These are phyloP conservation scores for Turritopsis rubra DNA, from an alignment of 30 jellyfish, hydroid and myxozoan genomes.

Conservation along the genomic window DNA sequence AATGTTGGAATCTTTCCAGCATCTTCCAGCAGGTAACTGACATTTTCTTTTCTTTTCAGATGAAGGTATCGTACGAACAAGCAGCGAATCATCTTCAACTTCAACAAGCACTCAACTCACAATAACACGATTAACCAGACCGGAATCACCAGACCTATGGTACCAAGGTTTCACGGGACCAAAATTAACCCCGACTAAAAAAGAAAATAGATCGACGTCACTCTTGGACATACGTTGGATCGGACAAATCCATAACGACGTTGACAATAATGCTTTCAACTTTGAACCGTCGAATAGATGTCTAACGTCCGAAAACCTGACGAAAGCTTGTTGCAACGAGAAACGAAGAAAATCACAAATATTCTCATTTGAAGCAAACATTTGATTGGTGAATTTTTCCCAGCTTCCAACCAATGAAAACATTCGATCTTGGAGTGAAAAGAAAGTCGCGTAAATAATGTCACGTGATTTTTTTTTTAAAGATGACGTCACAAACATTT, in stretches of 20 bases:
- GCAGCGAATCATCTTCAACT: slow-evolving; percentile 9
- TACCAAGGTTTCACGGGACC: neutral
- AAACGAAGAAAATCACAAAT: neutral
- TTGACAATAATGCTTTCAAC: neutral
- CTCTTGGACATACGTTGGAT: neutral
- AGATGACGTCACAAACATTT: no score
- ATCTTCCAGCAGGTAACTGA: neutral
- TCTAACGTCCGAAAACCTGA: neutral
- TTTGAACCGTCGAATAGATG: neutral
- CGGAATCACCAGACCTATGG: neutral
- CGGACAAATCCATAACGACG: neutral
- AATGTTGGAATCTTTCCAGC: no score
- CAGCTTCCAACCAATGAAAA: neutral
- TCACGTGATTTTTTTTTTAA: no score
- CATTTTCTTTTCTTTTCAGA: neutral
- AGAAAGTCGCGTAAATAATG: no score
- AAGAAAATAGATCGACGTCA: neutral
- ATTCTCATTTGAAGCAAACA: neutral
- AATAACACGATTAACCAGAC: neutral
- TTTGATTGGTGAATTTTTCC: neutral
- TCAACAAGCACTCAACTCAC: neutral
- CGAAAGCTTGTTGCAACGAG: neutral
- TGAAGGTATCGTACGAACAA: slow-evolving; percentile 9
- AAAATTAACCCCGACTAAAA: neutral
- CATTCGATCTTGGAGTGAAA: neutral